Conservation (phyloP, 2,797 vertebrate genomes). For the Megalops cyprinoides region DNA sequence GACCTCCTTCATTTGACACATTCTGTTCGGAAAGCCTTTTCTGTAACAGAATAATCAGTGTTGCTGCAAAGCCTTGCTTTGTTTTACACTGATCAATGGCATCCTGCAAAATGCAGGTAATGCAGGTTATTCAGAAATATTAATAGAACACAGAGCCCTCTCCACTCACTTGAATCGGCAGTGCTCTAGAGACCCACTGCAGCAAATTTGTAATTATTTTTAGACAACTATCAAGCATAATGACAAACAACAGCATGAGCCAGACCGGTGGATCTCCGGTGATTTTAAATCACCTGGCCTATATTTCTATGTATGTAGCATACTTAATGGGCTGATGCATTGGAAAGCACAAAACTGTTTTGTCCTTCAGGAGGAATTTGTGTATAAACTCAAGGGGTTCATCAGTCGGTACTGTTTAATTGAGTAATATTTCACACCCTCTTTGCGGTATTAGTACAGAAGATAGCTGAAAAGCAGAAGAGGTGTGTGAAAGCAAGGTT, state of each 20-base stretch:
- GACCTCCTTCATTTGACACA: too few species aligned
- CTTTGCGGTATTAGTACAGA: neutral
- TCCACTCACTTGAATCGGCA: neutral
- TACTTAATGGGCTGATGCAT: neutral
- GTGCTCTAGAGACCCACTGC: slow-evolving; percentile 13
- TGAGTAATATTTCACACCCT: neutral
- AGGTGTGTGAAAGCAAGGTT: neutral
- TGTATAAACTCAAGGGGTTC: neutral
- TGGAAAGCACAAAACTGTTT: neutral
- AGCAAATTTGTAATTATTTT: slow-evolving; percentile 16
- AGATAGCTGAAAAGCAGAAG: neutral
- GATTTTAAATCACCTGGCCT: neutral
- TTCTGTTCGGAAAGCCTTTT: neutral
- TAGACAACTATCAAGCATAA: neutral
- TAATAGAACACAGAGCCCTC: neutral
- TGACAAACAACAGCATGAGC: neutral
- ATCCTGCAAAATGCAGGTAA: neutral
- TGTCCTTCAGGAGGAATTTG: neutral
- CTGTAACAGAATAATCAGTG: neutral
- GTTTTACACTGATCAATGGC: neutral
- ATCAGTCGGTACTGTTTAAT: neutral
- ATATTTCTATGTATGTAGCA: neutral
- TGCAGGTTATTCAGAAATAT: neutral
- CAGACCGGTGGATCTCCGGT: neutral
- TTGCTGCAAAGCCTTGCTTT: neutral